Evolutionary conservation across 2,797 vertebrate species (phyloP).

Genomic region (Podargus strigoides): DNA sequence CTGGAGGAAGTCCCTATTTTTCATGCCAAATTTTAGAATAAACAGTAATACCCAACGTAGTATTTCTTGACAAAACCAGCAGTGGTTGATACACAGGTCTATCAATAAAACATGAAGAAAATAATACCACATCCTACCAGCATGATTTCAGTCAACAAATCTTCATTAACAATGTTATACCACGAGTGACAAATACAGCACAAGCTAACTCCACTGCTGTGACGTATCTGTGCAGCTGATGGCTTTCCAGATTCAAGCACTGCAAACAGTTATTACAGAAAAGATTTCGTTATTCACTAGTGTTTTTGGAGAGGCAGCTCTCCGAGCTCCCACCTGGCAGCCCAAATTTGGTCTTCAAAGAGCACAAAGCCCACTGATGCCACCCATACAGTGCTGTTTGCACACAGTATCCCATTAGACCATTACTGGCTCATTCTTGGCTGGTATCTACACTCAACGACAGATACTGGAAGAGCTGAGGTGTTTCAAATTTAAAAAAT

Average conservation of each 20-base stretch:
- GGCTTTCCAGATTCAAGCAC: background rate
- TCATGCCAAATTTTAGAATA: background rate
- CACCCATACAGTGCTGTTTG: background rate
- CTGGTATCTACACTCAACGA: background rate
- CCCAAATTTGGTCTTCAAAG: background rate
- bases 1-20: background rate
- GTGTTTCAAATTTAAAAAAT: background rate
- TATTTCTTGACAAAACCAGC: background rate
- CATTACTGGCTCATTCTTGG: background rate
- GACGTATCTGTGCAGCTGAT: background rate
- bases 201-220: background rate
- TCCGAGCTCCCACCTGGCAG: background rate
- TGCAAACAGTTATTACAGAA: background rate
- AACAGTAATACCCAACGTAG: background rate
- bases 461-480: background rate
- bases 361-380: background rate
- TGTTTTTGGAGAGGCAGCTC: background rate
- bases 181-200: background rate
- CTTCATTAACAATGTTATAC: background rate
- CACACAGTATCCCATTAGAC: background rate
- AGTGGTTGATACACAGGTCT: background rate
- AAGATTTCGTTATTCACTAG: background rate
- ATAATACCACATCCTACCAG: background rate
- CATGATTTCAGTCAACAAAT: background rate
- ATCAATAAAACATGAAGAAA: background rate